Conservation (phyloP, 2,888 invertebrate genomes). For the Caenorhabditis doughertyi region DNA sequence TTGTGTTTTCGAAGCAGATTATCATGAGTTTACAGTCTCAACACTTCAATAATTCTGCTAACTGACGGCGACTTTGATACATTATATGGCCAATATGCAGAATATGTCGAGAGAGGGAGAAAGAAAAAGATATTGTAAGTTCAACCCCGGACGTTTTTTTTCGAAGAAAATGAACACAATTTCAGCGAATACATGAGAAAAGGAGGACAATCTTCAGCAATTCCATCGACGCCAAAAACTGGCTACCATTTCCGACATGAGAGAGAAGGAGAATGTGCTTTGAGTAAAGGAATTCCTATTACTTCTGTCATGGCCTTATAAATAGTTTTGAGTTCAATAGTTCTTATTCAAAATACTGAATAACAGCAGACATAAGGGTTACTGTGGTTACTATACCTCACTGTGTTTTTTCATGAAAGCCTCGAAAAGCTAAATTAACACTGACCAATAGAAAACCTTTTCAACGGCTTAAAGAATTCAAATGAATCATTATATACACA, state of each 20-base stretch:
- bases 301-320: conserved; percentile 16
- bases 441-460: not conserved
- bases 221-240: not conserved
- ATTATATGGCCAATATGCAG: not conserved
- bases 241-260: conserved; percentile 23
- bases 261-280: conserved; percentile 22
- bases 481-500: not conserved
- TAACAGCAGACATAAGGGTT: too few species aligned
- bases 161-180: not conserved
- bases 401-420: too few species aligned
- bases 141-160: too few species aligned
- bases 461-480: too few species aligned
- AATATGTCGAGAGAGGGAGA: not conserved
- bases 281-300: not conserved
- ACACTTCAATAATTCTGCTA: not conserved
- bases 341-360: not conserved
- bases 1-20: not conserved
- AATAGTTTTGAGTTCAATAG: not conserved
- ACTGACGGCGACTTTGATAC: not conserved
- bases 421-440: too few species aligned
- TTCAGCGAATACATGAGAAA: conserved; percentile 7
- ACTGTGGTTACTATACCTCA: too few species aligned
- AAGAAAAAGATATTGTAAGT: conserved; percentile 4
- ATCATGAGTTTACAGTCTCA: not conserved
- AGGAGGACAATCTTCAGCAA: not conserved